These are phyloP conservation scores for Anastatus disparis DNA, from an alignment of 1,140 invertebrate species.

Conservation along the genomic window DNA sequence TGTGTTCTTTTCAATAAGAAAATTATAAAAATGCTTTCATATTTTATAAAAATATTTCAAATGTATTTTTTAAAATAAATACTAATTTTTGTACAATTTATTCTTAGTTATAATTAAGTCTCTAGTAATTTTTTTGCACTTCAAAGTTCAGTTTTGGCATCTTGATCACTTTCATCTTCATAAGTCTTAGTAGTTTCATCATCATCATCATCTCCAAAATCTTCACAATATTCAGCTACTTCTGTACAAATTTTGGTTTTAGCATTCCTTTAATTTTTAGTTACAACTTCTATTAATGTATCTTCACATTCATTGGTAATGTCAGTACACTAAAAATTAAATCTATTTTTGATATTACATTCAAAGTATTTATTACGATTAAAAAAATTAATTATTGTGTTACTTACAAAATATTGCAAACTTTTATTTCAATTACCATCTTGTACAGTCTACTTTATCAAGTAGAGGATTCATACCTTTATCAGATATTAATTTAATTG, in stretches of 20 bases:
- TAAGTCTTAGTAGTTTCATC: background rate
- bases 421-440: conserved; percentile 84
- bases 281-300: conserved; percentile 65
- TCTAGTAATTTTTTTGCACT: background rate
- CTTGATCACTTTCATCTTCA: background rate
- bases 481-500: conserved; percentile 72
- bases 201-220: conserved; percentile 38
- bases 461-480: conserved; percentile 76
- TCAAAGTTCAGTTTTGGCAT: conserved; percentile 28
- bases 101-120: conserved; percentile 7
- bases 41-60: conserved; percentile 11
- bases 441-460: conserved; percentile 79
- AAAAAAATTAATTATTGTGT: background rate
- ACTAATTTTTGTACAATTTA: background rate
- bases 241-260: conserved; percentile 44
- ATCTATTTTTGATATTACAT: background rate
- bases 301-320: conserved; percentile 73
- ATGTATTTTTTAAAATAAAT: background rate
- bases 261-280: conserved; percentile 41
- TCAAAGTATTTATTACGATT: conserved; percentile 1
- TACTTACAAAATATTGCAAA: conserved; percentile 80
- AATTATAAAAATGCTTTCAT: background rate
- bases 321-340: conserved; percentile 67
- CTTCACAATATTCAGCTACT: conserved; percentile 40
- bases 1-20: too few species aligned